Evolutionary conservation across 1,140 invertebrate species (phyloP), one percentile per base, ranked within the genome.

Genomic region (Dendroctonus ponderosae): DNA sequence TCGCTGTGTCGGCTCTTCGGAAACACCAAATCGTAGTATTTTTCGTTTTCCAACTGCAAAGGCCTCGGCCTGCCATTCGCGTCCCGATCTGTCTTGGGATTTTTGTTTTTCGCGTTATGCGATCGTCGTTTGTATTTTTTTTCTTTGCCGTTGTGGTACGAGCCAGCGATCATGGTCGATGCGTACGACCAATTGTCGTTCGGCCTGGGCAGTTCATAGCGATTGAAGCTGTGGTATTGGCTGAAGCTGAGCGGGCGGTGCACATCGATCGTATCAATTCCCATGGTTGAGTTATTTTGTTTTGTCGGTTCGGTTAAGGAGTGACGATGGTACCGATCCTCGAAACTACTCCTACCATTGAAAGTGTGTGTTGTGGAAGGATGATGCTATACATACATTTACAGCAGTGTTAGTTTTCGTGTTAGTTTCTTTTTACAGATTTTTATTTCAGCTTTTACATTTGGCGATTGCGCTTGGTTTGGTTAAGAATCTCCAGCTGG

Each of bases 291-390:
- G 57, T 51, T 38, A 37, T 49, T 50, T 50, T 50, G 61, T 64
- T 46, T 72, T 49, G n/a, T 42, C 40, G 62, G 54, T 65, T 54
- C 65, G 8, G 49, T 51, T 7, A 40, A 15, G 14, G 26, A 26
- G 26, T 26, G 26, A 26, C 26, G 26, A 26, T 26, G 49, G 60
- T 63, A 63, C n/a, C 61, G 61, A 40, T 72, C 74, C 69, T 73
- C 72, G 70, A 76, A 70, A 71, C 71, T 78, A 78, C 74, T 76
- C 71, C 75, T 78, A 75, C 75, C 76, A 72, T 78, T 77, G 76
- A 75, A 75, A 75, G 75, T 76, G 67, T 73, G 73, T 77, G 74
- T 76, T 52, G 75, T 72, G 70, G 66, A 51, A 39, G 38, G 52
- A 56, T 59, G 68, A 66, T 71, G 75, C 75, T 78, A 76, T 72